phyloP scores from a whole-genome alignment of 2,113 vertebrate species.

The Micronycteris hirsuta region DNA sequence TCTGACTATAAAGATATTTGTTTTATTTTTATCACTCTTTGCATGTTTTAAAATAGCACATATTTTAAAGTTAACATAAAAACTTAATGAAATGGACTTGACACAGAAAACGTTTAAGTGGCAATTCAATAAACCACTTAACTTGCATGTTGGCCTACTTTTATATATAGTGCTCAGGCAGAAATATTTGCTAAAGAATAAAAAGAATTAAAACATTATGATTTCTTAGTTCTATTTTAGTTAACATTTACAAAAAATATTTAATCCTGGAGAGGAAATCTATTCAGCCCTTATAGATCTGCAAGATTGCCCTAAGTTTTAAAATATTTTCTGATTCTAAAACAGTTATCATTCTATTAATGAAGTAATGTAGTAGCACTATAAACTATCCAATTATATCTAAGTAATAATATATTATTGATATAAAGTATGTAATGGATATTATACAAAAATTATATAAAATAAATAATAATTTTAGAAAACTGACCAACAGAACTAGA shows the following conservation, averaged over 20 bases:
- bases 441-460: background rate
- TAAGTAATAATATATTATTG: background rate
- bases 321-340: background rate
- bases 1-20: background rate
- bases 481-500: slow-evolving; percentile 12
- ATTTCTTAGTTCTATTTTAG: slow-evolving; percentile 11
- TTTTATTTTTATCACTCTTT: background rate
- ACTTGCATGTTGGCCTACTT: background rate
- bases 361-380: background rate
- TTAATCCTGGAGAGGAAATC: slow-evolving; percentile 14
- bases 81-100: background rate
- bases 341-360: slow-evolving; percentile 15
- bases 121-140: background rate
- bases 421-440: background rate
- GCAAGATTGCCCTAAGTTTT: background rate
- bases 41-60: background rate
- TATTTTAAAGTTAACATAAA: background rate
- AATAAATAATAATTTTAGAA: background rate
- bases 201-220: background rate
- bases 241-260: background rate
- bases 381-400: background rate
- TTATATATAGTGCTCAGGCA: background rate
- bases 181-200: slow-evolving; percentile 1
- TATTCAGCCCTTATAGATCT: background rate
- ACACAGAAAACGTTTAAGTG: background rate